Percentiles rank a stretch among this genome's conserved stretches.
phyloP scores from a whole-genome alignment of 2,797 vertebrate genomes.

The Melanotaenia boesemani region DNA sequence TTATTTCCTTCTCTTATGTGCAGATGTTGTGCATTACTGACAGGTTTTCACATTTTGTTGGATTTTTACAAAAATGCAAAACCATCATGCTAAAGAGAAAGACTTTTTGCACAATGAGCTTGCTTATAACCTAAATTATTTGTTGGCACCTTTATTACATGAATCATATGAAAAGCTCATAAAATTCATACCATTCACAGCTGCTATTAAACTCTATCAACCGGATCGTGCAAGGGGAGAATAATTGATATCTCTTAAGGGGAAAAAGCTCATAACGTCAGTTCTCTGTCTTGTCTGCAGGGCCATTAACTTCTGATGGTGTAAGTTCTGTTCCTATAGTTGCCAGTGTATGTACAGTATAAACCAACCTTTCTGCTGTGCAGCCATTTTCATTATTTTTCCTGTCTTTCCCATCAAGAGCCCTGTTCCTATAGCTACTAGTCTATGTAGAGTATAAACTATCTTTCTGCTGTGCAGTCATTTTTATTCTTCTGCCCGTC shows the following conservation, averaged over 20 bases:
- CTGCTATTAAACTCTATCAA: slow-evolving; percentile 52
- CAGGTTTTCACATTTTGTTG: no score
- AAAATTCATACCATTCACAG: slow-evolving; percentile 29
- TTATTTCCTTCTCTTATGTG: no score
- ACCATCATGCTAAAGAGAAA: neutral
- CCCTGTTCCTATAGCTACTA: slow-evolving; percentile 11
- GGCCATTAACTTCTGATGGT: slow-evolving; percentile 23
- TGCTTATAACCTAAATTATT: slow-evolving; percentile 30
- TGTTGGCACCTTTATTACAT: slow-evolving; percentile 29
- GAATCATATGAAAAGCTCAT: slow-evolving; percentile 47
- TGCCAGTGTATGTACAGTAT: slow-evolving; percentile 23
- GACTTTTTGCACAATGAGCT: slow-evolving; percentile 23
- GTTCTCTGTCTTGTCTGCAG: slow-evolving; percentile 18
- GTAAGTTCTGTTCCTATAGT: slow-evolving; percentile 16
- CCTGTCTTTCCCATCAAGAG: slow-evolving; percentile 18
- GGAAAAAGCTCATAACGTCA: slow-evolving; percentile 41
- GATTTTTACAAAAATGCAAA: no score
- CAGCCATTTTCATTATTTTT: slow-evolving; percentile 23
- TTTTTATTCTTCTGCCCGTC: slow-evolving; percentile 29
- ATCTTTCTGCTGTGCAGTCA: slow-evolving; percentile 14
- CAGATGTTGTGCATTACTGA: no score
- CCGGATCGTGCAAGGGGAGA: slow-evolving; percentile 36
- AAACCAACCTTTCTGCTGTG: slow-evolving; percentile 23
- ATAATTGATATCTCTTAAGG: slow-evolving; percentile 49
- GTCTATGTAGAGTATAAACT: slow-evolving; percentile 30